Conservation (phyloP, 2,888 invertebrate genomes). For the Zygaena filipendulae region DNA sequence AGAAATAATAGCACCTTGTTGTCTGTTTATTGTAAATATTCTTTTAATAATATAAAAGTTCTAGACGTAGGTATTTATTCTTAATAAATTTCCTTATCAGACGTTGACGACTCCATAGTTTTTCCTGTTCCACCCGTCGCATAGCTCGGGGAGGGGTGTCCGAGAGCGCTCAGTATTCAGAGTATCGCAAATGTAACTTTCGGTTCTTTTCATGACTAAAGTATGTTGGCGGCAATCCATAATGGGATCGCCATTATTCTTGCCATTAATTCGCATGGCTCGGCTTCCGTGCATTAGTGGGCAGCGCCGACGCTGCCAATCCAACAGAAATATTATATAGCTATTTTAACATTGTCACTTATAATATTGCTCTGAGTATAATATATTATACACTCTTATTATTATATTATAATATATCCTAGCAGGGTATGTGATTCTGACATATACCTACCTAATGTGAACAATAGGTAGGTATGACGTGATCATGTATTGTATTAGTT, state of each 20-base stretch:
- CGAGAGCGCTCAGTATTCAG: constrained; percentile 64
- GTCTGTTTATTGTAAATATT: too few species aligned
- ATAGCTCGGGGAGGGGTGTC: constrained; percentile 32
- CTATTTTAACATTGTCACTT: too few species aligned
- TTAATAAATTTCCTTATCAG: constrained; percentile 5
- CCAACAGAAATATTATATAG: constrained; percentile 41
- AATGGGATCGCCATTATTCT: constrained; percentile 70
- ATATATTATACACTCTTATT: too few species aligned
- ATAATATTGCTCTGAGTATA: too few species aligned
- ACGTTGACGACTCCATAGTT: constrained; percentile 31
- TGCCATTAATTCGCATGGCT: constrained; percentile 67
- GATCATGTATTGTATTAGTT: too few species aligned
- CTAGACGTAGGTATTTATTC: neutral
- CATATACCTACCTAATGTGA: too few species aligned
- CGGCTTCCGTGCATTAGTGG: constrained; percentile 67
- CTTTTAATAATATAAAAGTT: too few species aligned
- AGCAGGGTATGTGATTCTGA: too few species aligned
- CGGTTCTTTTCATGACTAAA: constrained; percentile 70
- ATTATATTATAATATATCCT: too few species aligned
- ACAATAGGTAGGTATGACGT: too few species aligned
- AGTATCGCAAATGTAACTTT: constrained; percentile 70
- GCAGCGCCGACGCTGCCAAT: constrained; percentile 55
- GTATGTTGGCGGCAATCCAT: constrained; percentile 71
- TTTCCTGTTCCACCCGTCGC: constrained; percentile 29
- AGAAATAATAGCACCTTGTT: too few species aligned